Evolutionary conservation across 2,888 invertebrate species (phyloP).

Genomic region (Tetranychus piercei): DNA sequence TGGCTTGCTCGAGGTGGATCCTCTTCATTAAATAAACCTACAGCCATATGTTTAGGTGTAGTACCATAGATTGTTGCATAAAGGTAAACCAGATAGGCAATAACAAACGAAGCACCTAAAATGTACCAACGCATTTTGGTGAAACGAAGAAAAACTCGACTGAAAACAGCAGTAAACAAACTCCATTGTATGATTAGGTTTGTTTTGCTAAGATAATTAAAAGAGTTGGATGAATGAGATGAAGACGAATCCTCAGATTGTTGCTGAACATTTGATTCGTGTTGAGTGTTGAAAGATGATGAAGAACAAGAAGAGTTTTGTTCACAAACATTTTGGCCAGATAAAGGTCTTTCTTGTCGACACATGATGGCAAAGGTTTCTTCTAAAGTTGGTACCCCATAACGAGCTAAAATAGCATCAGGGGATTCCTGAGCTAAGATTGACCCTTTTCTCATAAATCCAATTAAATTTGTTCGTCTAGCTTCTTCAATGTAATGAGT

Average conservation of each 20-base stretch:
- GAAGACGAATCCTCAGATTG: background rate
- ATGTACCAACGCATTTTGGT: conserved; percentile 6
- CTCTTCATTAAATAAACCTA: conserved; percentile 11
- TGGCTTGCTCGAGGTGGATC: conserved; percentile 6
- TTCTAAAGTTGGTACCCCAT: background rate
- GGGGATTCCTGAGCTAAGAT: conserved; percentile 7
- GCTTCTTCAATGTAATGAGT: conserved; percentile 14
- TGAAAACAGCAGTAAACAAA: background rate
- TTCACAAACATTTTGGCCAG: background rate
- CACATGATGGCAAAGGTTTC: conserved; percentile 10
- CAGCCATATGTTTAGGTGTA: background rate
- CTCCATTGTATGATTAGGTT: background rate
- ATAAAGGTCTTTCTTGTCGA: background rate
- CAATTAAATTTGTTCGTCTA: background rate
- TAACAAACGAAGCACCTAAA: background rate
- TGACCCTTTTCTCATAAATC: conserved; percentile 11
- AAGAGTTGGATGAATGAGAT: background rate
- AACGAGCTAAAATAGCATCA: background rate
- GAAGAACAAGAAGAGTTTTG: background rate
- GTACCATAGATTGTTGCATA: background rate
- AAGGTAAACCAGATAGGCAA: conserved; percentile 2
- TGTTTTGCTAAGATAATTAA: background rate
- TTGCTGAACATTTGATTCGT: background rate
- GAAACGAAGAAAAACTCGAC: conserved; percentile 1
- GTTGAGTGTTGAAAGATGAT: background rate